Percentiles rank a stretch among this genome's conserved stretches.
Evolutionary conservation across 2,888 invertebrate species (phyloP).

Genomic region (Ennomos quercinarius): DNA sequence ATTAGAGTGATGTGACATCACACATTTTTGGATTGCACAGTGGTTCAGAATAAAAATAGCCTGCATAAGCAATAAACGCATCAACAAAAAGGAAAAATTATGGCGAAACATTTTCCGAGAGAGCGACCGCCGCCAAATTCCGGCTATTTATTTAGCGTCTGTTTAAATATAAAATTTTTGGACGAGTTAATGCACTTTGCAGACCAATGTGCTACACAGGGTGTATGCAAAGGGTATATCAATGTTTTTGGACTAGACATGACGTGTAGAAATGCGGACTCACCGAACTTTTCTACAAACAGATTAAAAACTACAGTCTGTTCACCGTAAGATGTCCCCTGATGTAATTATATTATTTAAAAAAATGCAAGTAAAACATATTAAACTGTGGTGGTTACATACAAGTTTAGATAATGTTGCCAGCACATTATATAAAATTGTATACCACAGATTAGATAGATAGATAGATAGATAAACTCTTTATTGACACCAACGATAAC

Average conservation of each 20-base stretch:
- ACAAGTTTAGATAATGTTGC: no score
- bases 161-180: slow-evolving; percentile 71
- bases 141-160: slow-evolving; percentile 67
- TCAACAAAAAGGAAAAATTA: slow-evolving; percentile 50
- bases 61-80: slow-evolving; percentile 46
- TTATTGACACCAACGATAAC: no score
- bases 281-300: no score
- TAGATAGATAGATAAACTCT: no score
- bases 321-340: no score
- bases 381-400: no score
- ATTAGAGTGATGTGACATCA: not conserved
- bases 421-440: no score
- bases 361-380: no score
- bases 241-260: not conserved
- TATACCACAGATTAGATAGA: no score
- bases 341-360: no score
- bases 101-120: slow-evolving; percentile 59
- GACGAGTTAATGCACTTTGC: slow-evolving; percentile 74
- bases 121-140: slow-evolving; percentile 58
- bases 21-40: slow-evolving; percentile 2
- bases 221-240: slow-evolving; percentile 10
- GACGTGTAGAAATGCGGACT: no score
- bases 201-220: slow-evolving; percentile 38
- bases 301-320: no score
- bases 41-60: slow-evolving; percentile 20